Conservation (phyloP, 2,888 invertebrate genomes). For the Dichetophora obliterata region DNA sequence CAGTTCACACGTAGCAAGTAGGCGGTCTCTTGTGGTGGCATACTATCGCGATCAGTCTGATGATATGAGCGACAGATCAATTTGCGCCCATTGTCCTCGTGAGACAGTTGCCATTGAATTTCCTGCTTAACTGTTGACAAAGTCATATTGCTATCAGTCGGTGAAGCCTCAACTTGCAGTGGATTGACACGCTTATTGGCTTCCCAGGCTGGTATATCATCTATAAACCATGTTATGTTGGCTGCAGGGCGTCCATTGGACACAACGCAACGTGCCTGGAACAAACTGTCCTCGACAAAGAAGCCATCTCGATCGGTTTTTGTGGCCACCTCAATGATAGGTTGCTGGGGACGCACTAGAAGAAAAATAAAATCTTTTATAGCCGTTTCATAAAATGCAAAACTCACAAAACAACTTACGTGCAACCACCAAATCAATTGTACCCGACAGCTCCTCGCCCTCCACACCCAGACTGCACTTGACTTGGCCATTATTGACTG, state of each 20-base stretch:
- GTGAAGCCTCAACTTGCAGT: slow-evolving; percentile 67
- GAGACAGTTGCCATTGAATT: slow-evolving; percentile 74
- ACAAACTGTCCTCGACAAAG: slow-evolving; percentile 73
- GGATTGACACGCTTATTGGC: slow-evolving; percentile 74
- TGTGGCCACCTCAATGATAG: slow-evolving; percentile 61
- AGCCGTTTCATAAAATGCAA: not conserved
- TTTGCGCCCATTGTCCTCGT: slow-evolving; percentile 77
- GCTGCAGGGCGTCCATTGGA: slow-evolving; percentile 81
- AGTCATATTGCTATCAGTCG: slow-evolving; percentile 72
- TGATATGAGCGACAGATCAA: slow-evolving; percentile 80
- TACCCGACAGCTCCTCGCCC: slow-evolving; percentile 74
- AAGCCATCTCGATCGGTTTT: slow-evolving; percentile 61
- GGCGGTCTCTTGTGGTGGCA: slow-evolving; percentile 62
- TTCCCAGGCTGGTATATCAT: slow-evolving; percentile 71
- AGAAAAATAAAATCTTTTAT: not conserved
- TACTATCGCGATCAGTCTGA: slow-evolving; percentile 65
- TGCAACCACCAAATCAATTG: slow-evolving; percentile 78
- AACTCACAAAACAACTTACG: slow-evolving; percentile 73
- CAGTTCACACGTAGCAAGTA: slow-evolving; percentile 73
- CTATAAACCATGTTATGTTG: slow-evolving; percentile 81
- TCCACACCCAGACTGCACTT: slow-evolving; percentile 76
- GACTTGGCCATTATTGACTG: slow-evolving; percentile 79
- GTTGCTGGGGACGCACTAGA: slow-evolving; percentile 65
- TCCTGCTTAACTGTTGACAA: slow-evolving; percentile 77
- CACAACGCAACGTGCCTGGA: slow-evolving; percentile 78